phyloP scores from a whole-genome alignment of 92 coral and sea anemone genomes.

The Siderastrea siderea region DNA sequence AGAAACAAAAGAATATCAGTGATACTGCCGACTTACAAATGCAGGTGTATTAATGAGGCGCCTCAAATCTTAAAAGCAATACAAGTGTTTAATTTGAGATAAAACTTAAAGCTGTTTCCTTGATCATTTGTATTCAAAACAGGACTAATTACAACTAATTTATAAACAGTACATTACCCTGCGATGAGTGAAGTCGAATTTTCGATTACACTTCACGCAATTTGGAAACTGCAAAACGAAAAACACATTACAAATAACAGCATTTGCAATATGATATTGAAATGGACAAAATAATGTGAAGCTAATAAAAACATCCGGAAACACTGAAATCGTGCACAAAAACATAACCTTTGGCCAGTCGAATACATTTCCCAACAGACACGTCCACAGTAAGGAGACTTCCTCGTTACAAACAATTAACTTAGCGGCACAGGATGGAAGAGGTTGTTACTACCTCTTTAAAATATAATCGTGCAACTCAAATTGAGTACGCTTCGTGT shows the following conservation, averaged over 20 bases:
- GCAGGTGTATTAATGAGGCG: no score
- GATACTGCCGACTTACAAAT: no score
- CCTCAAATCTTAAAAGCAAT: no score
- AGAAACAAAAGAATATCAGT: no score
- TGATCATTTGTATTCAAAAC: background rate
- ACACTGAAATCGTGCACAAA: background rate
- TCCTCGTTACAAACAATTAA: background rate
- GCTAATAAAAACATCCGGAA: background rate
- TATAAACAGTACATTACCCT: slow-evolving; percentile 66
- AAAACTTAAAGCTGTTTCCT: no score
- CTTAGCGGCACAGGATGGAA: background rate
- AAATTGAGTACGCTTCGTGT: no score
- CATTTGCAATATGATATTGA: background rate
- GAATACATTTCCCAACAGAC: background rate
- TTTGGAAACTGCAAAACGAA: slow-evolving; percentile 83
- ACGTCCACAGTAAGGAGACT: background rate
- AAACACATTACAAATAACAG: background rate
- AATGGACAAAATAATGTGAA: background rate
- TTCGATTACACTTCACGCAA: slow-evolving; percentile 93
- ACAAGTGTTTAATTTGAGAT: no score
- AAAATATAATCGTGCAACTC: no score
- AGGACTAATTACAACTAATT: background rate
- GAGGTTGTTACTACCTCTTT: background rate
- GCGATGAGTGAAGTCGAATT: slow-evolving; percentile 97
- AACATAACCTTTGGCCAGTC: no score